phyloP scores from a whole-genome alignment of 2,888 invertebrate species.

The Platynereis dumerilii region DNA sequence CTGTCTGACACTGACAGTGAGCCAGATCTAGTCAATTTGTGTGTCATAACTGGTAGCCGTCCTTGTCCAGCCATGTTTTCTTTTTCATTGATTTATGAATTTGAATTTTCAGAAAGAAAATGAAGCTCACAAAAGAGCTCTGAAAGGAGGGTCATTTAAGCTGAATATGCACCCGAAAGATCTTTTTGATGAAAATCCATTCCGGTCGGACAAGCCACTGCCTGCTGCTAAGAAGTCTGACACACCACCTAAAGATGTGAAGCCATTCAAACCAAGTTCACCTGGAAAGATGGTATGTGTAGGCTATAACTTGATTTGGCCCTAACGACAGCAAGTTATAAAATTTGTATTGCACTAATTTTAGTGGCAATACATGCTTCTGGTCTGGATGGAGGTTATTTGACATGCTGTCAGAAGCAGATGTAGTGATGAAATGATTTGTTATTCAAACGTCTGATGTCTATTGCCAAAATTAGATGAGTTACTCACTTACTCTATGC shows the following conservation, averaged over 20 bases:
- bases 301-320: background rate
- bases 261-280: slow-evolving; percentile 61
- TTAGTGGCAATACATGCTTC: no score
- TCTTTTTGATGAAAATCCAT: slow-evolving; percentile 61
- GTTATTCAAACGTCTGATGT: no score
- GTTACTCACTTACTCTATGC: no score
- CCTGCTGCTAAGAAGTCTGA: slow-evolving; percentile 34
- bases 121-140: slow-evolving; percentile 49
- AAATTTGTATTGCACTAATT: no score
- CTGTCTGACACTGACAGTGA: no score
- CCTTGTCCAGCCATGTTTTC: background rate
- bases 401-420: no score
- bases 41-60: background rate
- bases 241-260: slow-evolving; percentile 41
- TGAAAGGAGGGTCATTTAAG: slow-evolving; percentile 60
- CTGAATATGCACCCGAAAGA: slow-evolving; percentile 59
- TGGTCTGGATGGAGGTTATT: no score
- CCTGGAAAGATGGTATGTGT: slow-evolving; percentile 57
- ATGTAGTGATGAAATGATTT: no score
- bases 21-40: background rate
- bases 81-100: background rate
- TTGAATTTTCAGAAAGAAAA: slow-evolving; percentile 50
- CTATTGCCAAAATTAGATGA: no score
- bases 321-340: background rate
- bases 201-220: slow-evolving; percentile 48